A percentile compares a stretch with the other conserved stretches of the same genome.
Evolutionary conservation across 2,113 vertebrate genomes (phyloP).

Genomic region (Gymnobelideus leadbeateri): DNA sequence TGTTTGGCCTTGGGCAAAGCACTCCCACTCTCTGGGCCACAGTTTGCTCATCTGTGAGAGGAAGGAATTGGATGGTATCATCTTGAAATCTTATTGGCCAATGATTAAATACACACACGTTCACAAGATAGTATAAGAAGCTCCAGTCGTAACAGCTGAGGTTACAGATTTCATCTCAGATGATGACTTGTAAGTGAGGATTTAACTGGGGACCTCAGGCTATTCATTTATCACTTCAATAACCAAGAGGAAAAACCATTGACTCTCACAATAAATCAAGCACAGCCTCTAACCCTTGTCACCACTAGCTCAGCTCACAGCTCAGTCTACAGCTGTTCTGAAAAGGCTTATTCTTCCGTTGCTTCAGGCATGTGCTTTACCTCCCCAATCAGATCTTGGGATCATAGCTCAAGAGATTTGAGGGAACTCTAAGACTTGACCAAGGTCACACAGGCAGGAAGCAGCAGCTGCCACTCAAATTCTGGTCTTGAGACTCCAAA

Average conservation of each 20-base stretch:
- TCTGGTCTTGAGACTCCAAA: background rate
- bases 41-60: background rate
- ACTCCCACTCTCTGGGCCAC: background rate
- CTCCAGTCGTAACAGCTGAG: background rate
- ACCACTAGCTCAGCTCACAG: background rate
- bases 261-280: background rate
- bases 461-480: background rate
- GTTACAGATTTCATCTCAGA: background rate
- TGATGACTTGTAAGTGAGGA: background rate
- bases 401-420: background rate
- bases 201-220: background rate
- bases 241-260: background rate
- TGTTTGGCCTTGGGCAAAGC: background rate
- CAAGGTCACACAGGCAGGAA: background rate
- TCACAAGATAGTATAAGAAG: background rate
- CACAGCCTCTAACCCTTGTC: background rate
- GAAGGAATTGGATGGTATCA: background rate
- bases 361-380: background rate
- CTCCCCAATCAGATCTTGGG: background rate
- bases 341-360: background rate
- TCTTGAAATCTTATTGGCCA: background rate
- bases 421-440: background rate
- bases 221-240: background rate
- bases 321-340: background rate
- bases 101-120: background rate